Base-by-base conservation (phyloP, 2,797 vertebrate species). In the Benthosema pterotum region DNA sequence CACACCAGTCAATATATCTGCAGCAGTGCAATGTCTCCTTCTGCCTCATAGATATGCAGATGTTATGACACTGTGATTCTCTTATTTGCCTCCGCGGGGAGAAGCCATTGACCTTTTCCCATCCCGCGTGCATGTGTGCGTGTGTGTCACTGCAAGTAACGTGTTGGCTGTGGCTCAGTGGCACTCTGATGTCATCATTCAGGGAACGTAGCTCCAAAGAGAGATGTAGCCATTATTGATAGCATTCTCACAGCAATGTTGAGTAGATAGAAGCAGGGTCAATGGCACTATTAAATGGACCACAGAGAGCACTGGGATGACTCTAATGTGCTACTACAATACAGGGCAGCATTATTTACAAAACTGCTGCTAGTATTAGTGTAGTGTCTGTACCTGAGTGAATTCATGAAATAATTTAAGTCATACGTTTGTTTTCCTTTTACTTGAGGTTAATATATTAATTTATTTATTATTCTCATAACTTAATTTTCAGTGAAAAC, bases 31-130 rank as follows among this genome's bases (percentile, higher is more conserved):
- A 69, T 65, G 1, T 46, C 71, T 48, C 59, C 16, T 22, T 38
- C 62, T 28, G 69, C 53, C 67, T 75, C 70, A 68, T 74, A 73
- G 80, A 83, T 74, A 81, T 79, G 76, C 72, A 74, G 72, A 74
- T 72, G 79, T 79, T 82, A 85, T 83, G 78, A 88, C 83, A 72
- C 71, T 60, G 67, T 80, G 71, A 57, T 80, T 70, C 61, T 72
- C 70, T 69, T 67, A 63, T 69, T 78, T 75, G 43, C 63, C 49
- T 74, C 73, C 58, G 48, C 51, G 71, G 68, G 11, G 65, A 69
- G 62, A 74, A 78, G 72, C 63, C 57, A 68, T 65, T 88, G 82
- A 88, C 86, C 84, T 85, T 88, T 87, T 66, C 69, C 69, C 57
- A 56, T 58, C 60, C 59, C n/a, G 57, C 55, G 60, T 73, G n/a